phyloP scores from a whole-genome alignment of 2,113 vertebrate species.

The Turnix velox region DNA sequence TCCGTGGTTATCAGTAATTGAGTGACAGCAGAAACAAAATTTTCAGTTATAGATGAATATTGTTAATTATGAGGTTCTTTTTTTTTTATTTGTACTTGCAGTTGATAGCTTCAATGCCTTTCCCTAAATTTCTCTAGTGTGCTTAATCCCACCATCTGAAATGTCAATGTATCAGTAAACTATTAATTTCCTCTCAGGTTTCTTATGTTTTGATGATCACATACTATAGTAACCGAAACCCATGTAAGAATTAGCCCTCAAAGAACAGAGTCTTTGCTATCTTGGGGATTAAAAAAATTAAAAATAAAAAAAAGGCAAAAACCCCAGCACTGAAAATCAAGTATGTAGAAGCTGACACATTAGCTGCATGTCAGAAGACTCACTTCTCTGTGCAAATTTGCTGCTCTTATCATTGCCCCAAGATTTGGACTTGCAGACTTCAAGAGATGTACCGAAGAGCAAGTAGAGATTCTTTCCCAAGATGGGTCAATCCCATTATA shows the following conservation, averaged over 20 bases:
- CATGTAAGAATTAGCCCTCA: neutral
- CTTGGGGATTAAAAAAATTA: neutral
- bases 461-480: neutral
- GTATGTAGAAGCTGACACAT: neutral
- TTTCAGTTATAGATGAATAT: constrained; percentile 30
- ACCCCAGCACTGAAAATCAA: neutral
- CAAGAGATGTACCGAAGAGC: neutral
- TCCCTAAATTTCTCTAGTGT: neutral
- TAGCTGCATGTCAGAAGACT: neutral
- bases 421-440: neutral
- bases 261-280: neutral
- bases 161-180: neutral
- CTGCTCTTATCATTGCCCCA: neutral
- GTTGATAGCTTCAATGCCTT: neutral
- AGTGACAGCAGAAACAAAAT: constrained; percentile 59
- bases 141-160: neutral
- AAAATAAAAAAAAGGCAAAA: neutral
- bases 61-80: constrained; percentile 10
- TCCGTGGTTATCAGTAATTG: constrained; percentile 63
- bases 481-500: neutral
- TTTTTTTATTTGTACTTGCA: neutral
- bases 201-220: neutral
- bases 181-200: neutral
- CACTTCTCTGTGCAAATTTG: neutral
- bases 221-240: neutral